Conservation (phyloP, 2,113 vertebrate genomes). For the Sapayoa aenigma region DNA sequence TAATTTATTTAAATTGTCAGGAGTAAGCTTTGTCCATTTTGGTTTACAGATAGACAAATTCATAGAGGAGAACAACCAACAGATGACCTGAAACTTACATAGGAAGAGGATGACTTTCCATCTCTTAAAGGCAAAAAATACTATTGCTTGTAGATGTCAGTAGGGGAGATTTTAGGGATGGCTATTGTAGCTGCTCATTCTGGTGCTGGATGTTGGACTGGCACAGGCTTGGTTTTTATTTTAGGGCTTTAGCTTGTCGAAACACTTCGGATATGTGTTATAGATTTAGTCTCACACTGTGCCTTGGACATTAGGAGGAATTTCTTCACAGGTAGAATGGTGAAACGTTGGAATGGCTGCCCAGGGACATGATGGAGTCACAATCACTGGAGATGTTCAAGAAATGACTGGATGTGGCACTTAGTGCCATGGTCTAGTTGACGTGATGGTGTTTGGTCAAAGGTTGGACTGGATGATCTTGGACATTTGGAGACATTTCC, state of each 20-base stretch:
- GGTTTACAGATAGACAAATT: background rate
- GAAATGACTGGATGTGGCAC: background rate
- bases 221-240: background rate
- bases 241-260: background rate
- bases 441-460: too few relatives aligned
- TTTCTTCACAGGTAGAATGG: too few relatives aligned
- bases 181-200: rapidly evolving
- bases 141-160: background rate
- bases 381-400: background rate
- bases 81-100: background rate
- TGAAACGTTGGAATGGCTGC: background rate
- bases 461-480: background rate
- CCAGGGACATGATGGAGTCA: background rate
- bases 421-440: background rate
- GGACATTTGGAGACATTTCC: background rate
- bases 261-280: rapidly evolving
- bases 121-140: background rate
- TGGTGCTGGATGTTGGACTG: background rate
- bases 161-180: background rate
- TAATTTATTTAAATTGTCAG: background rate
- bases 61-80: rapidly evolving
- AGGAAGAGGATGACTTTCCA: background rate
- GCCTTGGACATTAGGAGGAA: background rate
- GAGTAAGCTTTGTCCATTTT: rapidly evolving
- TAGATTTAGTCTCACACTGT: background rate